phyloP scores from a whole-genome alignment of 2,888 invertebrate species.

The Dryobotodes eremita region DNA sequence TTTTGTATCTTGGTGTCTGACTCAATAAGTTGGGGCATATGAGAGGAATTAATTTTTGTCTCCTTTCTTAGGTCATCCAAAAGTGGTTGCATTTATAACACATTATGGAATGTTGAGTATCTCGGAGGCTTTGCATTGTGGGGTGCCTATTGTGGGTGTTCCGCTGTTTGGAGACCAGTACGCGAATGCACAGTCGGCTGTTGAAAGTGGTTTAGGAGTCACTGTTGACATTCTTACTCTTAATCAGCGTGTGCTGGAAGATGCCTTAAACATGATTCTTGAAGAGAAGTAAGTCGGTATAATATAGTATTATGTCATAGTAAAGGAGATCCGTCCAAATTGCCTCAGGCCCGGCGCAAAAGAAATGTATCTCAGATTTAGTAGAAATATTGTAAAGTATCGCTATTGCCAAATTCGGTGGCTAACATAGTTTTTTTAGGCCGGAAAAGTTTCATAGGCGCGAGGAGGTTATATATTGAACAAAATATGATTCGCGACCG shows the following conservation, averaged over 20 bases:
- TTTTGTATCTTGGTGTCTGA: neutral
- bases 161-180: slow-evolving; percentile 90
- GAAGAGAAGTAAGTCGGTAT: slow-evolving; percentile 60
- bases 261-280: slow-evolving; percentile 62
- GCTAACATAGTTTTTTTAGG: no score
- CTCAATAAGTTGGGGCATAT: neutral
- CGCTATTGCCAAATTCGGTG: no score
- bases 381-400: no score
- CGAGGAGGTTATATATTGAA: no score
- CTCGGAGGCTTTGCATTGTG: slow-evolving; percentile 86
- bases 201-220: slow-evolving; percentile 85
- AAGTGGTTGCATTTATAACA: slow-evolving; percentile 87
- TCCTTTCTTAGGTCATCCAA: slow-evolving; percentile 84
- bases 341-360: no score
- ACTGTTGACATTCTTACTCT: slow-evolving; percentile 75
- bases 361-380: no score
- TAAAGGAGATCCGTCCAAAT: no score
- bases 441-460: no score
- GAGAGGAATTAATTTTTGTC: neutral
- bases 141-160: slow-evolving; percentile 83
- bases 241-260: slow-evolving; percentile 46
- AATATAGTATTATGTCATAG: neutral
- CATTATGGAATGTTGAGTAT: slow-evolving; percentile 89
- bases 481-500: no score
- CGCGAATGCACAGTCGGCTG: slow-evolving; percentile 84